Percentiles rank a stretch among this genome's conserved stretches.
These are phyloP conservation scores for Coregonus clupeaformis DNA, from an alignment of 2,113 vertebrate genomes.

Conservation along the genomic window DNA sequence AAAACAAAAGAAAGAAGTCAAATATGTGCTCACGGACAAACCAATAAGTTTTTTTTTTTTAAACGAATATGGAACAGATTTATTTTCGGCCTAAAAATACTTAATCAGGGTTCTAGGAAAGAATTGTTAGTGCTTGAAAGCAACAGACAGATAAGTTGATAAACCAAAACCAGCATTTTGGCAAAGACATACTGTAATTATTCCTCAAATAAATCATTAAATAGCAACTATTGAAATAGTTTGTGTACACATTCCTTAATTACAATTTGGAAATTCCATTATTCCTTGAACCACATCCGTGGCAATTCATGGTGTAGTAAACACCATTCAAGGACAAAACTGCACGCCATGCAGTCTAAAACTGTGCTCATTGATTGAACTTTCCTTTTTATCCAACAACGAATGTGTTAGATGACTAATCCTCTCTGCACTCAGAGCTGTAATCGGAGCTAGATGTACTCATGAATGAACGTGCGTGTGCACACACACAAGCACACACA, in stretches of 20 bases:
- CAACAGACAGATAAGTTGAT: not conserved
- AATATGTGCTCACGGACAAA: not conserved
- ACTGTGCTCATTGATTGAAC: constrained; percentile 31
- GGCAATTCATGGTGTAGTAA: constrained; percentile 1
- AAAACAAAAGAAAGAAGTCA: not conserved
- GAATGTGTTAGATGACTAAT: constrained; percentile 35
- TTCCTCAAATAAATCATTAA: no score
- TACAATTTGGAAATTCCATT: not conserved
- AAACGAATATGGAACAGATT: not conserved
- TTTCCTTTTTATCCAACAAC: constrained; percentile 28
- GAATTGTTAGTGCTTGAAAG: not conserved
- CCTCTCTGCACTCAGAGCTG: constrained; percentile 34
- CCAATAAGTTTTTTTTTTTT: no score
- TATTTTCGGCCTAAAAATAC: not conserved
- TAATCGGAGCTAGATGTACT: constrained; percentile 44
- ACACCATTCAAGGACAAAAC: constrained; percentile 7
- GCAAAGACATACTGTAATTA: not conserved
- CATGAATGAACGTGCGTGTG: constrained; percentile 59
- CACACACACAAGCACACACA: constrained; percentile 45
- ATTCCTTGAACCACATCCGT: not conserved
- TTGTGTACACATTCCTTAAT: not conserved
- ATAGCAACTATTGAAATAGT: no score
- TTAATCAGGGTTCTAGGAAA: not conserved
- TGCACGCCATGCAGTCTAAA: constrained; percentile 15
- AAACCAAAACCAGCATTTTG: not conserved